Conservation (phyloP, 2,888 invertebrate species). For the Argyra leucocephala region DNA sequence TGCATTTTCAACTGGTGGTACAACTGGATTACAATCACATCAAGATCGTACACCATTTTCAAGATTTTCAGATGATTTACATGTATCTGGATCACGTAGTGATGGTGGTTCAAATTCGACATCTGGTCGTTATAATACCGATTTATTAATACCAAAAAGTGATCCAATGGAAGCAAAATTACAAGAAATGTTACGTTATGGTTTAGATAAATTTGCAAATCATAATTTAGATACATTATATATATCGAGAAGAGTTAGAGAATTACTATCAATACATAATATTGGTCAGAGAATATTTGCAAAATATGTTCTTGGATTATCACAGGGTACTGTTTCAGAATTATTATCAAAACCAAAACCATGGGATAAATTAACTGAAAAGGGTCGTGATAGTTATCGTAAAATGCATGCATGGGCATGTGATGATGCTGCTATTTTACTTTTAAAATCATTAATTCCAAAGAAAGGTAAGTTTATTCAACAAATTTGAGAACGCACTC, state of each 20-base stretch:
- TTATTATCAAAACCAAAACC: constrained; percentile 97
- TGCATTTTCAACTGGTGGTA: constrained; percentile 61
- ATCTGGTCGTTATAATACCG: background rate
- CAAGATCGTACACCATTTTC: constrained; percentile 64
- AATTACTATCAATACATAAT: constrained; percentile 90
- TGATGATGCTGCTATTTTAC: constrained; percentile 92
- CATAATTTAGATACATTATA: constrained; percentile 91
- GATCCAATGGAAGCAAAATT: constrained; percentile 88
- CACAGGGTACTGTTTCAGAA: constrained; percentile 97
- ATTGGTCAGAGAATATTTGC: constrained; percentile 98
- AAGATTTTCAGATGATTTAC: constrained; percentile 74
- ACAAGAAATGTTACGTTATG: constrained; percentile 87
- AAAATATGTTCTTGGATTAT: constrained; percentile 92
- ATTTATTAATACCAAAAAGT: constrained; percentile 70
- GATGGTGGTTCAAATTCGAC: constrained; percentile 72
- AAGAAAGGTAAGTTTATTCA: constrained; percentile 89
- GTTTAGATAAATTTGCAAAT: constrained; percentile 91
- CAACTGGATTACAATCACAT: background rate
- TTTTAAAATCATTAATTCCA: constrained; percentile 94
- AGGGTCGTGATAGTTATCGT: constrained; percentile 96
- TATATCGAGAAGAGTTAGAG: constrained; percentile 85
- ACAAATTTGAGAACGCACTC: too few species aligned
- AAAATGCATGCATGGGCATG: constrained; percentile 99
- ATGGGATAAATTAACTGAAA: constrained; percentile 99
- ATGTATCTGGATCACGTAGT: constrained; percentile 69